Percentiles rank a stretch among this genome's conserved stretches.
Evolutionary conservation across 92 coral and sea anemone genomes (phyloP).

Genomic region (Muricea muricata): DNA sequence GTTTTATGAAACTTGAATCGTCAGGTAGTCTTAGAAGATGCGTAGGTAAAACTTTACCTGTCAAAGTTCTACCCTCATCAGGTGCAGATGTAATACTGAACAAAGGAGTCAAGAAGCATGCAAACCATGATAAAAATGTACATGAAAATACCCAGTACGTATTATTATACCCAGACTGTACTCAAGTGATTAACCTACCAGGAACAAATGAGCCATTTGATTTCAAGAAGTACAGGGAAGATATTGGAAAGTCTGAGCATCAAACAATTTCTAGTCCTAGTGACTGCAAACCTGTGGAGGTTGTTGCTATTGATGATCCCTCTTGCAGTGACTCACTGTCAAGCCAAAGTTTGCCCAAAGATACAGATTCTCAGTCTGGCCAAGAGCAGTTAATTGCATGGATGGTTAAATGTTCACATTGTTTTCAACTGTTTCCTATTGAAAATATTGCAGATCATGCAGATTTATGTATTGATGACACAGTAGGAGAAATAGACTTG

Average conservation of each 20-base stretch:
- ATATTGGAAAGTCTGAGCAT: constrained; percentile 46
- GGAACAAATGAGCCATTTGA: constrained; percentile 55
- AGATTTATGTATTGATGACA: constrained; percentile 14
- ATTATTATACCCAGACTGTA: constrained; percentile 71
- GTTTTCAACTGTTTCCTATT: constrained; percentile 20
- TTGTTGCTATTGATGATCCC: background rate
- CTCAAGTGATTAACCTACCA: constrained; percentile 50
- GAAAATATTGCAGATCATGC: constrained; percentile 33
- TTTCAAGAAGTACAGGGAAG: constrained; percentile 60
- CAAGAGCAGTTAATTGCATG: background rate
- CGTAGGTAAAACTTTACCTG: constrained; percentile 65
- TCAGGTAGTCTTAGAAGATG: constrained; percentile 57
- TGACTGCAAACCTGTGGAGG: background rate
- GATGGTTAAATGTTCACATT: constrained; percentile 2
- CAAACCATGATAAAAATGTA: constrained; percentile 62
- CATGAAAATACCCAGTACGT: constrained; percentile 54
- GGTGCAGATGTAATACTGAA: constrained; percentile 13
- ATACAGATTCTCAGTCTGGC: background rate
- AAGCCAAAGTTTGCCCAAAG: too few species aligned
- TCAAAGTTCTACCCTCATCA: constrained; percentile 46
- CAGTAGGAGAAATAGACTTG: constrained; percentile 21
- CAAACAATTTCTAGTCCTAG: constrained; percentile 13
- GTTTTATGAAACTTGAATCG: constrained; percentile 48
- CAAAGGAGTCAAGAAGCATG: constrained; percentile 37
- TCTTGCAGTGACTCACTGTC: background rate